A percentile compares a stretch with the other conserved stretches of the same genome.
phyloP scores from a whole-genome alignment of 2,888 invertebrate species.

The Epinotia bilunana region DNA sequence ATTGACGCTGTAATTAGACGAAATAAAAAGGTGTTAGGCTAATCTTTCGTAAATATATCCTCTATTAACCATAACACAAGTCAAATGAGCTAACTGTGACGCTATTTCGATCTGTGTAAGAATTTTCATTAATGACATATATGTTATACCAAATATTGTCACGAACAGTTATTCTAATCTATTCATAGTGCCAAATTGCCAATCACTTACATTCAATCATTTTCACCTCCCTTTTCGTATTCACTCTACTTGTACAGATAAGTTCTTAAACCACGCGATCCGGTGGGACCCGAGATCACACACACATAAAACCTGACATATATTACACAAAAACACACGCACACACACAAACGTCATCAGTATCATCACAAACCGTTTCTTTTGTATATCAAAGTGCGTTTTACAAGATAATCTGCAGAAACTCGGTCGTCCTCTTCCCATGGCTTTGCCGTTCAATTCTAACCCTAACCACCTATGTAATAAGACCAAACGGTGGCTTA shows the following conservation, averaged over 20 bases:
- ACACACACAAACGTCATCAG: neutral
- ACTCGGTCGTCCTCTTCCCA: conserved; percentile 32
- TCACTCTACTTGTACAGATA: neutral
- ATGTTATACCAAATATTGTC: too few relatives aligned
- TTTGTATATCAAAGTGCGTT: conserved; percentile 37
- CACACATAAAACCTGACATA: neutral
- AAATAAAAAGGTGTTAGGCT: too few relatives aligned
- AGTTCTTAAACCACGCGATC: neutral
- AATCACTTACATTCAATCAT: neutral
- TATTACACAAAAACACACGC: neutral
- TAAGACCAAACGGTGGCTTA: conserved; percentile 10
- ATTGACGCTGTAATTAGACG: too few relatives aligned
- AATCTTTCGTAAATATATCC: too few relatives aligned
- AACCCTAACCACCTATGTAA: neutral
- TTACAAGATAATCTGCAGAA: conserved; percentile 42
- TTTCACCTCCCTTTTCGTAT: neutral
- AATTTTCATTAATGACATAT: too few relatives aligned
- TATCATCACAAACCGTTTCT: conserved; percentile 32
- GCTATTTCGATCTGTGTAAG: too few relatives aligned
- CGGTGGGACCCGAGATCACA: neutral
- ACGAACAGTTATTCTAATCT: too few relatives aligned
- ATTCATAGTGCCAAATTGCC: too few relatives aligned
- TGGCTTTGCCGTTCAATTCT: conserved; percentile 7
- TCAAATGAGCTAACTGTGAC: too few relatives aligned
- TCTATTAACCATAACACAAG: too few relatives aligned